Evolutionary conservation across 1,140 invertebrate genomes (phyloP).

Genomic region (Penaeus chinensis): DNA sequence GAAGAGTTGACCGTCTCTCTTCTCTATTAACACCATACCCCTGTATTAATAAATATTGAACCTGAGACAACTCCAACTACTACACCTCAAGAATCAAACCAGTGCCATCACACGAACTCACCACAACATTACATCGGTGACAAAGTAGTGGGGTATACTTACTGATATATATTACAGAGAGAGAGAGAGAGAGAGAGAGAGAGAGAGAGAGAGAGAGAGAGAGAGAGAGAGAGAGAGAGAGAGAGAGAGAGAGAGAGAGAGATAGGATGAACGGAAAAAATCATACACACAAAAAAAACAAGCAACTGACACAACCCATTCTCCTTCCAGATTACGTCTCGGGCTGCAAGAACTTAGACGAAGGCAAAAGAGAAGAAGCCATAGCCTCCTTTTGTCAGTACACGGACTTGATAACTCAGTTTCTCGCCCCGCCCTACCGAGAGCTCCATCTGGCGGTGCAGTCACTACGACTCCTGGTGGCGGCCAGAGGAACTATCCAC

Average conservation of each 20-base stretch:
- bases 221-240: not conserved
- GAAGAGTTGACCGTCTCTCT: no score
- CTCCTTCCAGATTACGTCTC: constrained; percentile 25
- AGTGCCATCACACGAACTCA: no score
- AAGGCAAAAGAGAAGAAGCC: constrained; percentile 39
- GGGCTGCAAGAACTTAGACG: constrained; percentile 23
- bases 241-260: not conserved
- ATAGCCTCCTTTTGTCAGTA: constrained; percentile 12
- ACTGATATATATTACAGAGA: no score
- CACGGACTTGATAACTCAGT: constrained; percentile 6
- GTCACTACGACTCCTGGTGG: constrained; percentile 34
- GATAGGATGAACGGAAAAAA: not conserved
- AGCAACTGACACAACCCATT: not conserved
- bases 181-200: no score
- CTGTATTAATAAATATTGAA: no score
- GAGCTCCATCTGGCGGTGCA: constrained; percentile 49
- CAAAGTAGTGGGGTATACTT: no score
- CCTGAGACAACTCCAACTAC: no score
- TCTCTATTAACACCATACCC: no score
- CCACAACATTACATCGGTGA: no score
- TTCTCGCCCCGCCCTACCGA: constrained; percentile 30
- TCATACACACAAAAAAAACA: not conserved
- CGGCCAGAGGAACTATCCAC: constrained; percentile 39
- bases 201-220: not conserved
- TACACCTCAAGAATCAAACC: no score